These are phyloP conservation scores for Melanargia galathea DNA, from an alignment of 2,888 invertebrate species.

Conservation along the genomic window DNA sequence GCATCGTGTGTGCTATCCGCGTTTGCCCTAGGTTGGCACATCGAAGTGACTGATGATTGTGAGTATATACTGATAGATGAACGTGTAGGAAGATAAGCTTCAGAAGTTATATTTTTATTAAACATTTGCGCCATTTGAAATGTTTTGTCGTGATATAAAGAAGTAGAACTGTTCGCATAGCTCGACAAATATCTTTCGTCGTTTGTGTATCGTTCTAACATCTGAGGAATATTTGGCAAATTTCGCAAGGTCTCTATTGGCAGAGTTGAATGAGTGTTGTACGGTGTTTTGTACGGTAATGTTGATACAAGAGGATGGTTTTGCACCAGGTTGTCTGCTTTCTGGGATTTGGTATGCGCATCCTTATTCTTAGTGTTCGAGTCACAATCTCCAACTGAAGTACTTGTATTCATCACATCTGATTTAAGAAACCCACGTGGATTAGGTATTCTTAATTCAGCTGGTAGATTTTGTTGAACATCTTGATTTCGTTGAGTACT, in stretches of 20 bases:
- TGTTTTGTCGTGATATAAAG: slow-evolving; percentile 82
- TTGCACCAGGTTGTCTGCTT: slow-evolving; percentile 66
- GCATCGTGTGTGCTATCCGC: slow-evolving; percentile 55
- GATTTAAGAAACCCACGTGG: slow-evolving; percentile 63
- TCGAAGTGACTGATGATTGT: slow-evolving; percentile 57
- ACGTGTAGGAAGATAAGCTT: slow-evolving; percentile 62
- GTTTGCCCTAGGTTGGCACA: slow-evolving; percentile 61
- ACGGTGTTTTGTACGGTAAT: slow-evolving; percentile 70
- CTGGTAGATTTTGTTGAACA: slow-evolving; percentile 61
- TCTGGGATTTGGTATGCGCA: slow-evolving; percentile 59
- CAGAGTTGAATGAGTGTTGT: slow-evolving; percentile 63
- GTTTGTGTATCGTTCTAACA: slow-evolving; percentile 81
- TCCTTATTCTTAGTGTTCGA: slow-evolving; percentile 61
- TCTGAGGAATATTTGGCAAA: slow-evolving; percentile 82
- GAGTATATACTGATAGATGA: slow-evolving; percentile 64
- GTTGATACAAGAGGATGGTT: slow-evolving; percentile 66
- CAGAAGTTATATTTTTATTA: slow-evolving; percentile 72
- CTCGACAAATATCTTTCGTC: slow-evolving; percentile 81
- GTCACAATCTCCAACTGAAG: slow-evolving; percentile 53
- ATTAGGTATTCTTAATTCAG: slow-evolving; percentile 73
- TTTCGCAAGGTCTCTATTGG: slow-evolving; percentile 80
- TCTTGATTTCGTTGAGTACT: slow-evolving; percentile 62
- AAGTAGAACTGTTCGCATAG: slow-evolving; percentile 67
- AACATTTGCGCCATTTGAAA: slow-evolving; percentile 84
- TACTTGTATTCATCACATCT: slow-evolving; percentile 56